Evolutionary conservation across 2,113 vertebrate species (phyloP), one percentile per base, ranked within the genome.

Genomic region (Aldabrachelys gigantea): DNA sequence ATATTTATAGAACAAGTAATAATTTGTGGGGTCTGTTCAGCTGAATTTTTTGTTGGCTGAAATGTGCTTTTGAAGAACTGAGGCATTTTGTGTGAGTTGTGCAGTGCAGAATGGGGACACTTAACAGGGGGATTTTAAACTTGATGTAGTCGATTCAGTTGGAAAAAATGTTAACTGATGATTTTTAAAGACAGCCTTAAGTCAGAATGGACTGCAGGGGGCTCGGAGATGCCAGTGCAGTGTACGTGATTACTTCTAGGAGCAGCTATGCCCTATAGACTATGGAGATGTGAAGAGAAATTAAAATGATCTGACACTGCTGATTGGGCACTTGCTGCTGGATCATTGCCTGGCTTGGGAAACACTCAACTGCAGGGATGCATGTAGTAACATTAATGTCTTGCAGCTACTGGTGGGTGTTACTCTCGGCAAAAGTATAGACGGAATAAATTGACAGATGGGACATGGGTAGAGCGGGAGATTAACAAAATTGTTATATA

Each of bases 181-280:
- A 59, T 87, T 96, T 97, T 93, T 96, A 88, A 95, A 94, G 93
- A 88, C 88, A 95, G 94, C 96, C 96, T 97, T 90, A 93, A 97
- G 97, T 96, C 97, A 93, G 57, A 96, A 56, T 12, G 92, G 92
- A 92, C 94, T 97, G 94, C 62, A 57, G 0, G 82, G 91, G 90
- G 92, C 96, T 96, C 44, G 47, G 38, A 57, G 95, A 96, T 96
- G 94, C 93, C 91, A 87, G 0, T 17, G 92, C 88, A 82, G 94
- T 96, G 22, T 89, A 94, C 75, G 56, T 76, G 93, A 96, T 92
- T 93, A n/a, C 94, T 89, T 95, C 84, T 38, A 17, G 89, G 84
- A 96, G 17, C 88, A 95, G 95, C 92, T 52, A 94, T 96, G 93
- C 96, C 92, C 91, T 89, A 56, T 92, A 80, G 90, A 95, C 94